phyloP scores from a whole-genome alignment of 1,140 invertebrate species.

The Oryctes rhinoceros region DNA sequence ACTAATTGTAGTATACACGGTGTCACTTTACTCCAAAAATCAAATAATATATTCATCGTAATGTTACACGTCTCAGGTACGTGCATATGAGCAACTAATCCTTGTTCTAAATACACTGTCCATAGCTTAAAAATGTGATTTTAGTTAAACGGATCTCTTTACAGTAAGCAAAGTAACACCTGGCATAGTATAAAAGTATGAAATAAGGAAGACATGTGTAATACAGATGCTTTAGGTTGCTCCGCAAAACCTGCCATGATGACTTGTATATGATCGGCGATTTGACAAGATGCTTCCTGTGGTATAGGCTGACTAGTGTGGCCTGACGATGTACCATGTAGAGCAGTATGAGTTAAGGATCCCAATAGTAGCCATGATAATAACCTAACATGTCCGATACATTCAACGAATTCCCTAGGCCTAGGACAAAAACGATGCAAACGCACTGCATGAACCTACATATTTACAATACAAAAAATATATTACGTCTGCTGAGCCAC shows the following conservation, averaged over 20 bases:
- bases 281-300: slow-evolving; percentile 93
- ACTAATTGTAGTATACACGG: slow-evolving; percentile 93
- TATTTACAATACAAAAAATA: slow-evolving; percentile 43
- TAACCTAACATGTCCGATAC: slow-evolving; percentile 91
- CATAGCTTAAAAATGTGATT: slow-evolving; percentile 73
- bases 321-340: slow-evolving; percentile 63
- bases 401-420: slow-evolving; percentile 94
- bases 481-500: slow-evolving; percentile 83
- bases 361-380: slow-evolving; percentile 96
- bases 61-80: slow-evolving; percentile 75
- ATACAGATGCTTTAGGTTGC: slow-evolving; percentile 87
- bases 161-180: slow-evolving; percentile 57
- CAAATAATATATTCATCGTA: slow-evolving; percentile 86
- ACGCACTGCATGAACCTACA: neutral
- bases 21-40: slow-evolving; percentile 99
- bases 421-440: slow-evolving; percentile 61
- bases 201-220: slow-evolving; percentile 92
- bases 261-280: slow-evolving; percentile 96
- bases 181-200: slow-evolving; percentile 86
- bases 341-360: slow-evolving; percentile 87
- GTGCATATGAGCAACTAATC: slow-evolving; percentile 73
- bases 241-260: slow-evolving; percentile 96
- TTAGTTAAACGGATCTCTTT: neutral
- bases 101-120: slow-evolving; percentile 97
- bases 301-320: slow-evolving; percentile 86